Evolutionary conservation across 2,888 invertebrate species (phyloP), one percentile per base, ranked within the genome.

Genomic region (Chromoteleia sp.): DNA sequence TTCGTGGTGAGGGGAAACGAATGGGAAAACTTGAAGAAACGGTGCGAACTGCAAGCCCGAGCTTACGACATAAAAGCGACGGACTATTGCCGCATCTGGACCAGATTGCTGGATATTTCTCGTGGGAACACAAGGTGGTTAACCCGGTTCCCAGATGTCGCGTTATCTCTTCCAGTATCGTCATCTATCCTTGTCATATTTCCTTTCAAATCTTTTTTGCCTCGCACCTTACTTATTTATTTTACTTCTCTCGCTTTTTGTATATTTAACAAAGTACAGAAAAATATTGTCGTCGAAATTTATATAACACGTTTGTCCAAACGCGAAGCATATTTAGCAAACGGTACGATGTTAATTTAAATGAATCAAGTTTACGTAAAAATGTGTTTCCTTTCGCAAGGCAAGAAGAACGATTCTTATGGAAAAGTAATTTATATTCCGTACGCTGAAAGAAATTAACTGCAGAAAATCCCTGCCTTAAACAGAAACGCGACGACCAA

Each of bases 41-140:
- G 65, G 36, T 33, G 52, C 61, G 45, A 70, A 59, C 63, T 76
- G 76, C 54, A 50, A 78, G 75, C 58, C 29, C 48, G 61, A 48
- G 82, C 78, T 82, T 75, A 75, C 75, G 78, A 78, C 78, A 45
- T 74, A 65, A 67, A 61, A 54, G 75, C 50, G 48, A 8, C 33
- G 30, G 59, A 71, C 80, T 71, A 67, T 33, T 74, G 81, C 81
- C 80, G 84, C 83, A 83, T 84, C 83, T 83, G 83, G 61, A 78
- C 70, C 73, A 82, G 85, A 86, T 87, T 86, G 85, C 85, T 56
- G 71, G 67, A 71, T 81, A 85, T 86, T 84, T 85, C 86, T 86
- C 86, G 81, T 76, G 87, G 83, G 86, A 86, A 83, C 81, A 63
- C 80, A 67, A 76, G 84, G 79, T 85, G 83, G 86, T 86, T 87